Evolutionary conservation across 2,113 vertebrate genomes (phyloP).

Genomic region (Turdus rufiventris): DNA sequence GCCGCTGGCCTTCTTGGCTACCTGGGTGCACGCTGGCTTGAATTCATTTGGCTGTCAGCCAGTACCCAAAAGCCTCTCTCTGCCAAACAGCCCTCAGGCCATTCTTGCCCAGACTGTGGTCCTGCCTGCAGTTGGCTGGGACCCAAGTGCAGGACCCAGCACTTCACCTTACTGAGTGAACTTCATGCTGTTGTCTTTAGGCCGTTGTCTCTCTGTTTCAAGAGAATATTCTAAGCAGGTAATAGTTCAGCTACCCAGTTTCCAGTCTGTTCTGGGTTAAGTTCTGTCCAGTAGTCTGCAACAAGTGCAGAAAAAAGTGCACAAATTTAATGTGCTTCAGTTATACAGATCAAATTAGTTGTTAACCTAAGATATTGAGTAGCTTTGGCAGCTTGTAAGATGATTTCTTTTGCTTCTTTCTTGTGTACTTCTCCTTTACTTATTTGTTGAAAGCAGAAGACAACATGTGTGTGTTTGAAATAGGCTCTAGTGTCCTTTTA

Average conservation of each 20-base stretch:
- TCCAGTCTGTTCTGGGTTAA: not conserved
- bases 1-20: not conserved
- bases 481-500: not conserved
- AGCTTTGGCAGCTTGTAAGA: not conserved
- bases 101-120: not conserved
- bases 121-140: not conserved
- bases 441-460: not conserved
- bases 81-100: not conserved
- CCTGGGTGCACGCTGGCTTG: rapidly evolving
- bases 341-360: not conserved
- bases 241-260: not conserved
- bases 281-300: not conserved
- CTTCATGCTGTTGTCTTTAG: not conserved
- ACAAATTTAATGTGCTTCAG: not conserved
- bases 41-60: not conserved
- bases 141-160: not conserved
- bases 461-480: not conserved
- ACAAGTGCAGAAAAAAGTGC: not conserved
- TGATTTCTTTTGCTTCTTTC: not conserved
- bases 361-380: not conserved
- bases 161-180: not conserved
- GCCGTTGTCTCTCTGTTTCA: not conserved
- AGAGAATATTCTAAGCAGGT: not conserved
- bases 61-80: not conserved
- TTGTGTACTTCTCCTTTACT: not conserved